Conservation (phyloP, 2,113 vertebrate species). For the Cygnus atratus region DNA sequence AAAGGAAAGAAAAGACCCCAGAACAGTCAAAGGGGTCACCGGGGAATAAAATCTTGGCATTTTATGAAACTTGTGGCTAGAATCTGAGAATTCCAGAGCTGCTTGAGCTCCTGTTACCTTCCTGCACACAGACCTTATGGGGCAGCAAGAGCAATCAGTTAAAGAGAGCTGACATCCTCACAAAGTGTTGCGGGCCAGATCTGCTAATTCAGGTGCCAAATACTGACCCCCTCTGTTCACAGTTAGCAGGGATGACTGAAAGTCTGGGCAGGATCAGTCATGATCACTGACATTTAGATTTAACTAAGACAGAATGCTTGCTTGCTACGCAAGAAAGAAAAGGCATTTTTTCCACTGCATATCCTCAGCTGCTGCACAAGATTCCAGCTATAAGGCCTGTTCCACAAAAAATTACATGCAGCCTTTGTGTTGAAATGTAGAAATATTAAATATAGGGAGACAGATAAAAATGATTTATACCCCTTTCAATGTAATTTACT, state of each 20-base stretch:
- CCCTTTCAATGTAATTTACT: slow-evolving; percentile 60
- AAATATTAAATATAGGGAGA: slow-evolving; percentile 57
- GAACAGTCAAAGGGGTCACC: not conserved
- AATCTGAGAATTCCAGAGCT: slow-evolving; percentile 5
- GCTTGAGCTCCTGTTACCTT: not conserved
- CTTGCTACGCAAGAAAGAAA: not conserved
- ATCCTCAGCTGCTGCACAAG: not conserved
- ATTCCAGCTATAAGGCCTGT: not conserved
- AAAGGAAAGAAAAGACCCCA: not conserved
- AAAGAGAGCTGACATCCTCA: not conserved
- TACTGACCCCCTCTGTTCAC: not conserved
- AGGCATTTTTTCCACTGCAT: not conserved
- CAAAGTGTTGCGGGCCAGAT: not conserved
- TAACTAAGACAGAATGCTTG: not conserved
- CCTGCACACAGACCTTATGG: not conserved
- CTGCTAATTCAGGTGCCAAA: not conserved
- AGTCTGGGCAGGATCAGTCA: not conserved
- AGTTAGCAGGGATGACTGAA: slow-evolving; percentile 23
- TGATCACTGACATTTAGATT: slow-evolving; percentile 45
- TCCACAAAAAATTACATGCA: not conserved
- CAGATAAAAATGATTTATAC: slow-evolving; percentile 44
- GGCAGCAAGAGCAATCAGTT: not conserved
- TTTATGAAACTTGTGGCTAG: slow-evolving; percentile 2
- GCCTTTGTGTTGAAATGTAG: slow-evolving; percentile 35
- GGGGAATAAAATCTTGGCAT: not conserved